Conservation (phyloP, 1,140 invertebrate species). For the Anastrepha obliqua region DNA sequence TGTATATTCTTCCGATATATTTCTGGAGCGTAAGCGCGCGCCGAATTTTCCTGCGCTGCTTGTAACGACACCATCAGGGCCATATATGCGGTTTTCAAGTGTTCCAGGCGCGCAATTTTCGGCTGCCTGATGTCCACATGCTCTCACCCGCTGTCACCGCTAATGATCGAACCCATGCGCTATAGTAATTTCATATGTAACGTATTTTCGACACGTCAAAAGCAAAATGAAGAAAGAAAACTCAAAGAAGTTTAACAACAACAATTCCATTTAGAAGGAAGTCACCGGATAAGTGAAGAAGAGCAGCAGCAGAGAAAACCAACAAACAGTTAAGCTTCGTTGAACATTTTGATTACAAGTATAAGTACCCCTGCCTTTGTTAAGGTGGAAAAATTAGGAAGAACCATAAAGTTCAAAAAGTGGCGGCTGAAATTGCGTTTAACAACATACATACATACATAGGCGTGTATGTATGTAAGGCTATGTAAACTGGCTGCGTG, state of each 20-base stretch:
- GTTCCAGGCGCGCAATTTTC: neutral
- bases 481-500: too few relatives aligned
- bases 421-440: neutral
- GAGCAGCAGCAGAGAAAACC: neutral
- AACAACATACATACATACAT: neutral
- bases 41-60: conserved; percentile 1
- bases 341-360: conserved; percentile 53
- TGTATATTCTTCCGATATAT: too few relatives aligned
- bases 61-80: neutral
- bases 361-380: neutral
- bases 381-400: conserved; percentile 42
- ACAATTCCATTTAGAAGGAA: neutral
- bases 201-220: conserved; percentile 17
- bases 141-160: neutral
- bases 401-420: conserved; percentile 40
- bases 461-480: neutral
- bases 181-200: neutral
- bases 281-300: conserved; percentile 15
- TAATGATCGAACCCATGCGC: neutral
- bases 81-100: neutral
- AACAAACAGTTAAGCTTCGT: conserved; percentile 36
- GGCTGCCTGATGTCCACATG: neutral
- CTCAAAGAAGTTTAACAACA: neutral
- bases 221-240: neutral
- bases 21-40: neutral